Percentiles rank a stretch among this genome's conserved stretches.
Conservation (phyloP, 2,113 vertebrate species). For the Trematocara variabile region DNA sequence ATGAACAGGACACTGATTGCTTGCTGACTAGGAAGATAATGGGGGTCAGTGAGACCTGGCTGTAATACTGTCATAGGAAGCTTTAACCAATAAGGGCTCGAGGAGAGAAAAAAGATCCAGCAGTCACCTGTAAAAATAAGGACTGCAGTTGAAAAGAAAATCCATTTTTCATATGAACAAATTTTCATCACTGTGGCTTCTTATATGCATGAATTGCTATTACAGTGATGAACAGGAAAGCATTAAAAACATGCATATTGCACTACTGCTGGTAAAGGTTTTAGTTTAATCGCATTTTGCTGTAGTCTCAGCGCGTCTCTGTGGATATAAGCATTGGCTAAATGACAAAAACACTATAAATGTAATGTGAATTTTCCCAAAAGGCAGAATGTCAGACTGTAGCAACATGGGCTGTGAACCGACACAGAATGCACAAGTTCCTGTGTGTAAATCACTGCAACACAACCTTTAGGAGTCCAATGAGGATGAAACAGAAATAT, state of each 20-base stretch:
- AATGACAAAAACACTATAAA: conserved; percentile 29
- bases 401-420: neutral
- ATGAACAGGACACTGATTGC: conserved; percentile 14
- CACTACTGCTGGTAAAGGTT: neutral
- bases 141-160: neutral
- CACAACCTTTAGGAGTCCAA: neutral
- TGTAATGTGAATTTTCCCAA: conserved; percentile 34
- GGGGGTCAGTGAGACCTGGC: conserved; percentile 14
- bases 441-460: neutral
- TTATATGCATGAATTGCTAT: neutral
- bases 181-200: neutral
- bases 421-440: conserved; percentile 10
- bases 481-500: neutral
- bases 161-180: neutral
- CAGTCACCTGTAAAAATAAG: neutral
- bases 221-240: neutral
- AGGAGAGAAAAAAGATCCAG: neutral
- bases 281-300: conserved; percentile 11
- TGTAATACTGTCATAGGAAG: neutral
- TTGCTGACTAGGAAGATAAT: conserved; percentile 19
- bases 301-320: neutral
- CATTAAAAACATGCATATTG: neutral
- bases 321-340: conserved; percentile 17
- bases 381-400: conserved; percentile 5
- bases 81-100: neutral